Base-by-base conservation (phyloP, 2,113 vertebrate species). In the Nesoenas mayeri region DNA sequence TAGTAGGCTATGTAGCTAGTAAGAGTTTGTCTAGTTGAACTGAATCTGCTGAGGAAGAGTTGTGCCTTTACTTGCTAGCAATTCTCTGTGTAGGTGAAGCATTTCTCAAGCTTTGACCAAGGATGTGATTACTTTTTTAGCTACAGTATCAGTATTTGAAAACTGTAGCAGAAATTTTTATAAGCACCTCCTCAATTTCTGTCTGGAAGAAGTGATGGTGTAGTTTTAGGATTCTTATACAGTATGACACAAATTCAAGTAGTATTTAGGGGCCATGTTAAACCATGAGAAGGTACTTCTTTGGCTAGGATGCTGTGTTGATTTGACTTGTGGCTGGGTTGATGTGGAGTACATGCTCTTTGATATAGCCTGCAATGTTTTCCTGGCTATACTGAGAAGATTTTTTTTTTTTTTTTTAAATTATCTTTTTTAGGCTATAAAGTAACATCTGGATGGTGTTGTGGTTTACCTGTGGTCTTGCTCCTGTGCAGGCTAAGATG, bases 101-200 rank as follows among this genome's bases (percentile, higher is more conserved):
- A 7, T 48, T 80, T 88, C 61, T 83, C 17, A 47, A 62, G 25
- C 26, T 91, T 74, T 40, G 10, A 44, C 48, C 11, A 78, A 78
- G 12, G 21, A 16, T 62, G 7, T 42, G 58, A 11, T 61, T 57
- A 47, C 29, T 36, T 42, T 34, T 72, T 21, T 12, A 88, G 26
- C 32, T 75, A 18, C 19, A 36, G 12, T 31, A 54, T 86, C 29
- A 22, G 3, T 75, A 9, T 92, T 78, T 81, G 26, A 84, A 86
- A 92, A 57, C 1, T 48, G 1, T 0, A 14, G 19, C 16, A 38
- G 15, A 1, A 72, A 7, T 17, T 64, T 62, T 31, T 50, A 3
- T 31, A n/a, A 75, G 6, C 12, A n/a, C 9, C 7, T 38, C 11
- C 32, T 34, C 0, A 0, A 9, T 70, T 92, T 85, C 32, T 83